Percentiles rank a stretch among this genome's conserved stretches.
Evolutionary conservation across 2,113 vertebrate species (phyloP).

Genomic region (Pelecanoides urinatrix): DNA sequence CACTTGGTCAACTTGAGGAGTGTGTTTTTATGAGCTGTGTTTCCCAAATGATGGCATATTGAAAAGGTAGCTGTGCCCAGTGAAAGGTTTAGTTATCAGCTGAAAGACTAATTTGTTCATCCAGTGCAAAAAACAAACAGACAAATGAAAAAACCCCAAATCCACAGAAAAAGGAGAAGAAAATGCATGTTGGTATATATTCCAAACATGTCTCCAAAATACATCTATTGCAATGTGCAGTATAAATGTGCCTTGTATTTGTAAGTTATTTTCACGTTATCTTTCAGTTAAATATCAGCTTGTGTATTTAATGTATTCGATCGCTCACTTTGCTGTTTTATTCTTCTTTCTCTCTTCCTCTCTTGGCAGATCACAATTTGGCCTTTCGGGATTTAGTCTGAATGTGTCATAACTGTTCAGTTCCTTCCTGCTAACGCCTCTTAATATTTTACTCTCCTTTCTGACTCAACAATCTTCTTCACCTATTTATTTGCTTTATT

Average conservation of each 20-base stretch:
- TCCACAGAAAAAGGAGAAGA: not conserved
- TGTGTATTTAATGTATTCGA: not conserved
- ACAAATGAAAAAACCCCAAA: not conserved
- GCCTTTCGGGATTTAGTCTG: not conserved
- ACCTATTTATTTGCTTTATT: not conserved
- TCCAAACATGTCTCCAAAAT: not conserved
- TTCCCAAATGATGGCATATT: not conserved
- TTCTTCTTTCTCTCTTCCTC: not conserved
- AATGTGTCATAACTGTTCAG: not conserved
- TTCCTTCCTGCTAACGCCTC: not conserved
- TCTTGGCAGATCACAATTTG: not conserved
- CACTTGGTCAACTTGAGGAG: not conserved
- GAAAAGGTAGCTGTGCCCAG: not conserved
- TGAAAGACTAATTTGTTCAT: not conserved
- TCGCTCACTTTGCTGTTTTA: not conserved
- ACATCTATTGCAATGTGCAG: not conserved
- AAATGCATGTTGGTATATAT: not conserved
- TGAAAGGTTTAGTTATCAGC: not conserved
- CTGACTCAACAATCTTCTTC: not conserved
- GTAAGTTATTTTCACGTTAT: not conserved
- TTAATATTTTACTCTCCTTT: constrained; percentile 10
- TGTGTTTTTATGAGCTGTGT: not conserved
- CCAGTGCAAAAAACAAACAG: not conserved
- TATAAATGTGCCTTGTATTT: not conserved
- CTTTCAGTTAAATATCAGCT: not conserved